Percentiles rank a stretch among this genome's conserved stretches.
Evolutionary conservation across 35 echinoderm and acorn worm genomes (phyloP).

Genomic region (Patiria miniata): DNA sequence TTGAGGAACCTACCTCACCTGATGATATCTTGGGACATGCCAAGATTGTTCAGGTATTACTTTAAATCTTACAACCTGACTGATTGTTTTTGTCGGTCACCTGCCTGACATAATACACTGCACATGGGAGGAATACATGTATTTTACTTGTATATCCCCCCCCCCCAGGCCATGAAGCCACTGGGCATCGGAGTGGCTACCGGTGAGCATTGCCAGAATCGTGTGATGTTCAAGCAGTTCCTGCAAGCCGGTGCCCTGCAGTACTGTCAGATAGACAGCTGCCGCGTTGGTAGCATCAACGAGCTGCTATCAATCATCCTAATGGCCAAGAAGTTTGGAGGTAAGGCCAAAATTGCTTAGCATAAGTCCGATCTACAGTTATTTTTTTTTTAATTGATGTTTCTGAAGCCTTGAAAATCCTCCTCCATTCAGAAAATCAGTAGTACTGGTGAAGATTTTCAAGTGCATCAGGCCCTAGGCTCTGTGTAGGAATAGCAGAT

Average conservation of each 20-base stretch:
- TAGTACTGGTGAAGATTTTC: too few relatives aligned
- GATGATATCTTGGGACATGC: slow-evolving; percentile 96
- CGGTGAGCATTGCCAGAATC: slow-evolving; percentile 93
- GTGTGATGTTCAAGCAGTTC: slow-evolving; percentile 97
- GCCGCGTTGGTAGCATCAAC: slow-evolving; percentile 90
- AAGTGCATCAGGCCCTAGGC: too few relatives aligned
- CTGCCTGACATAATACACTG: too few relatives aligned
- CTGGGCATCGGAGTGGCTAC: slow-evolving; percentile 91
- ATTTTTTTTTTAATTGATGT: slow-evolving; percentile 34
- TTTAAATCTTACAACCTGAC: too few relatives aligned
- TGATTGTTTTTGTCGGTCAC: too few relatives aligned
- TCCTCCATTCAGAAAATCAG: too few relatives aligned
- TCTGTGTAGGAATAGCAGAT: too few relatives aligned
- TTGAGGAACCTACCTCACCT: slow-evolving; percentile 93
- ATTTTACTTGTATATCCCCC: not conserved
- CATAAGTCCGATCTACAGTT: not conserved
- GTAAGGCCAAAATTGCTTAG: slow-evolving; percentile 44
- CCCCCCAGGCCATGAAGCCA: slow-evolving; percentile 78
- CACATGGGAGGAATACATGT: too few relatives aligned
- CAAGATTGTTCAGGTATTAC: slow-evolving; percentile 34
- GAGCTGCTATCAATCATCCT: slow-evolving; percentile 78
- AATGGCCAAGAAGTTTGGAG: slow-evolving; percentile 96
- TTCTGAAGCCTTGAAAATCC: too few relatives aligned
- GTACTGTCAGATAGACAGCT: slow-evolving; percentile 91
- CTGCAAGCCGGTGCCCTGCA: slow-evolving; percentile 80